Base-by-base conservation (phyloP, 2,113 vertebrate species). In the Xenus cinereus region DNA sequence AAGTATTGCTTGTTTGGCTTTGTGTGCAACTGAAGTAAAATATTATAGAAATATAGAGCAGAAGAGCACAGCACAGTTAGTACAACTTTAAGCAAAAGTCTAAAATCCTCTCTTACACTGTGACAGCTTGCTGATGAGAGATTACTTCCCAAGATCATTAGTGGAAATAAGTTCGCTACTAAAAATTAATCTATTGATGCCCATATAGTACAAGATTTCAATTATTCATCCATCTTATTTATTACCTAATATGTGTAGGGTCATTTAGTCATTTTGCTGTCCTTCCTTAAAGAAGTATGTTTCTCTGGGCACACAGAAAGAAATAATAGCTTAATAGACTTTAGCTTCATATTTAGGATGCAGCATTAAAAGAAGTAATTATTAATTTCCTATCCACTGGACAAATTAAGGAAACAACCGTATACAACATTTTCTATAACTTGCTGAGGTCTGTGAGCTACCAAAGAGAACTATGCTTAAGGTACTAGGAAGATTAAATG, bases 211-310 rank as follows among this genome's bases (percentile, higher is more conserved):
- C 94, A 97, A 97, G 92, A 95, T 95, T 96, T 97, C 82, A 98
- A 97, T 97, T 97, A 97, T 97, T 97, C 94, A 98, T 97, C 89
- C n/a, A 48, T 92, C 84, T 97, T 98, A 97, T 98, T 98, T 97
- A 98, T 98, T 95, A 95, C n/a, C 67, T 91, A 92, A 53, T 64
- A 60, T 75, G 71, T 46, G n/a, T 87, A 91, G 72, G 71, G 76
- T 45, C 96, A 95, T 93, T 97, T 95, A 96, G 79, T 79, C 50
- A 93, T 96, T 78, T 92, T 95, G 62, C 87, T 96, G 59, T 91
- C 85, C 66, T 95, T 66, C 54, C 69, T 96, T 95, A 48, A 88
- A 90, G 91, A 95, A 62, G 68, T 68, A n/a, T 95, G 72, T 82
- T 94, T 97, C 95, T 97, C 95, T 97, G 87, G 90, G 88, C 62